These are phyloP conservation scores for Trissoscelio sp. DNA, from an alignment of 2,888 invertebrate genomes.

Conservation along the genomic window DNA sequence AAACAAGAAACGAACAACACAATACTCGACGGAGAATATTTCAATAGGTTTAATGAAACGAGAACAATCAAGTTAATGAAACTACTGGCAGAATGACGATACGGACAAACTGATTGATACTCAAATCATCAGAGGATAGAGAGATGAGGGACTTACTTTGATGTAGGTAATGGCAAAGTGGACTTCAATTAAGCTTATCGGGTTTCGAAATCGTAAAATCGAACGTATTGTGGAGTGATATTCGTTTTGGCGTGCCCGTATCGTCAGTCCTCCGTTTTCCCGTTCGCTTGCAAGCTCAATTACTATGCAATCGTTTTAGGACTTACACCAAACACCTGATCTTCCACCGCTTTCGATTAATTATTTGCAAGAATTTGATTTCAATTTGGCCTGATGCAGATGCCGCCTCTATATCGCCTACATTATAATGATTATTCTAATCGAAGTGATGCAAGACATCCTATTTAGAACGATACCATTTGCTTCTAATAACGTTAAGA, in stretches of 20 bases:
- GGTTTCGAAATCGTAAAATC: conserved; percentile 56
- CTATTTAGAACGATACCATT: conserved; percentile 24
- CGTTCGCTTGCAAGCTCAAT: conserved; percentile 53
- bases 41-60: conserved; percentile 48
- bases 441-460: conserved; percentile 28
- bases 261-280: conserved; percentile 37
- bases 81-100: conserved; percentile 30
- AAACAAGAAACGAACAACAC: not conserved
- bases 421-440: conserved; percentile 50
- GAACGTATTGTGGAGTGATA: conserved; percentile 40
- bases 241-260: conserved; percentile 37
- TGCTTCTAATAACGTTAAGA: conserved; percentile 24
- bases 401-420: conserved; percentile 7
- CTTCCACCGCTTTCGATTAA: conserved; percentile 57
- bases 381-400: conserved; percentile 41
- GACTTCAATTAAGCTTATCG: conserved; percentile 63
- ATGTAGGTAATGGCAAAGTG: conserved; percentile 55
- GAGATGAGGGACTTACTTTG: conserved; percentile 57
- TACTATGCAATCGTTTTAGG: conserved; percentile 61
- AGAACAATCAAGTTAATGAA: conserved; percentile 55
- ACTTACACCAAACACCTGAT: conserved; percentile 59
- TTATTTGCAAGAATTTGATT: conserved; percentile 67
- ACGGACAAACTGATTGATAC: conserved; percentile 41
- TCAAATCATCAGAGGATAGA: conserved; percentile 46
- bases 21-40: conserved; percentile 18